Evolutionary conservation across 2,797 vertebrate genomes (phyloP), one percentile per base, ranked within the genome.

Genomic region (Mormyrus hasselquistii): DNA sequence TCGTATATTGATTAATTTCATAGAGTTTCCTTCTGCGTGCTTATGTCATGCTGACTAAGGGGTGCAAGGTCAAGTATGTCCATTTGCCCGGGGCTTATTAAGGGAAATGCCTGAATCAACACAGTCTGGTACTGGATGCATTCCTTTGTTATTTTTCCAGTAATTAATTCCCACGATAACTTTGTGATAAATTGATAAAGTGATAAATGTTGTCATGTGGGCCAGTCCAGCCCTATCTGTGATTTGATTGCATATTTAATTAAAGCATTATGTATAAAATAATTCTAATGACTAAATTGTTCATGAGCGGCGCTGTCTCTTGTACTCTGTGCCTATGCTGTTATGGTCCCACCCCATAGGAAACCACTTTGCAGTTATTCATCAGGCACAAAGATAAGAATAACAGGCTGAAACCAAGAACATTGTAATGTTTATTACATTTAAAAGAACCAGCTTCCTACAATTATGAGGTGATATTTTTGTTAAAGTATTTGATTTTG

Each of bases 301-400:
- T 29, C 25, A 57, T 9, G 52, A 29, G 52, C 22, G 34, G 87
- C 44, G 7, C 41, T 57, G 52, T 57, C 25, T 82, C 10, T 25
- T n/a, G 19, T 55, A 29, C 34, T 47, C 1, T 50, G 25, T 53
- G 38, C 22, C 76, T 44, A 59, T 84, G 49, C n/a, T 44, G 3
- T 9, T 50, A 52, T 10, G 19, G 49, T 41, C 55, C 52, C 88
- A 62, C 88, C 88, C 82, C 41, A 12, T 69, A 89, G 57, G 88
- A 89, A 89, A 89, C 57, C 25, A 53, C 82, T 52, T 59, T 38
- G 52, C 82, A 86, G 44, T 59, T 47, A 89, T 89, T 52, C 82
- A 89, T 89, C 59, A 86, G 88, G 47, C 83, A 44, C 9, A 10
- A 25, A 86, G 83, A 89, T 86, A 89, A 86, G 59, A 86, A 83